phyloP scores from a whole-genome alignment of 2,113 vertebrate genomes.

The Elephas maximus region DNA sequence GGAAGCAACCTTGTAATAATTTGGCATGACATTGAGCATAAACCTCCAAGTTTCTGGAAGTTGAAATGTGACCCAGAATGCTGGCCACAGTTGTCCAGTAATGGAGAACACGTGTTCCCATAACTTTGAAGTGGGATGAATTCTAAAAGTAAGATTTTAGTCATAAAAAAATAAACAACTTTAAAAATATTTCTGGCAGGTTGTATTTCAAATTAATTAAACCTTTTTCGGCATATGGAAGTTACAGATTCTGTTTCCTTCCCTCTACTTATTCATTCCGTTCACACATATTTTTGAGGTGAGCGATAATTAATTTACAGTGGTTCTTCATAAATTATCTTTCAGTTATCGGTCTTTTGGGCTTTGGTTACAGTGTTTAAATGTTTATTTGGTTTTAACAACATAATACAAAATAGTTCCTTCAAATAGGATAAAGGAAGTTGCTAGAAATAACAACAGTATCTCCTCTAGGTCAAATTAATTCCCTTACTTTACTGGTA shows the following conservation, averaged over 20 bases:
- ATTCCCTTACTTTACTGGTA: not conserved
- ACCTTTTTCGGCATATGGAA: not conserved
- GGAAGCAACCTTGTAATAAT: not conserved
- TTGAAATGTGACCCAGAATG: not conserved
- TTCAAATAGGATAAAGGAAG: slow-evolving; percentile 9
- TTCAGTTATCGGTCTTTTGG: not conserved
- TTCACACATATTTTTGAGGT: slow-evolving; percentile 50
- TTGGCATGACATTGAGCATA: not conserved
- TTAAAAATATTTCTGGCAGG: not conserved
- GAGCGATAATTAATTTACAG: slow-evolving; percentile 22
- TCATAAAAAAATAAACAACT: not conserved
- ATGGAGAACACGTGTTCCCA: not conserved
- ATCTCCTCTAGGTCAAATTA: not conserved
- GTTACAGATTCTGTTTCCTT: slow-evolving; percentile 20
- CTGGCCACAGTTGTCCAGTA: not conserved
- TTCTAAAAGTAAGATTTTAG: not conserved
- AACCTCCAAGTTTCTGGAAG: not conserved
- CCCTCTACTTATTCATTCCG: slow-evolving; percentile 19
- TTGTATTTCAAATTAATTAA: slow-evolving; percentile 60
- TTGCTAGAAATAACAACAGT: not conserved
- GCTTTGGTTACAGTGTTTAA: not conserved
- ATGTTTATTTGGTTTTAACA: slow-evolving; percentile 43
- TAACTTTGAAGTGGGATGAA: not conserved
- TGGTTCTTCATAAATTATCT: slow-evolving; percentile 21
- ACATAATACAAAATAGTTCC: not conserved